Evolutionary conservation across 2,888 invertebrate species (phyloP).

Genomic region (Philereme vetulata): DNA sequence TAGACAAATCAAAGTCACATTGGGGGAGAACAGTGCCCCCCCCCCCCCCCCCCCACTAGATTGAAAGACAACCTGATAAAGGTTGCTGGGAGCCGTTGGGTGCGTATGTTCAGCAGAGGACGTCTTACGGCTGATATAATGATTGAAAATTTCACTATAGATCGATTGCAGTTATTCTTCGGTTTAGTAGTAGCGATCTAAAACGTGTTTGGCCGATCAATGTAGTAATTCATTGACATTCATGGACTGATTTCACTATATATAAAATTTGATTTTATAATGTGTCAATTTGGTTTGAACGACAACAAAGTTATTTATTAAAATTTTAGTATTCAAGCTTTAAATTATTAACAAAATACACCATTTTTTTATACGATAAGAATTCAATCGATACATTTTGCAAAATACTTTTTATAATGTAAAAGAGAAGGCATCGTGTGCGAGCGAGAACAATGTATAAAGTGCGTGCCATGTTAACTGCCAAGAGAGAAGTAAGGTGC

Average conservation of each 20-base stretch:
- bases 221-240: conserved; percentile 3
- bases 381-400: conserved; percentile 36
- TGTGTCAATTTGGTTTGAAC: conserved; percentile 49
- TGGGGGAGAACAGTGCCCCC: too few relatives aligned
- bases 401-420: conserved; percentile 25
- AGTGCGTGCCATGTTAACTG: conserved; percentile 74
- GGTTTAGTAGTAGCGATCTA: neutral
- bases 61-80: too few relatives aligned
- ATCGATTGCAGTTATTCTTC: too few relatives aligned
- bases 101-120: too few relatives aligned
- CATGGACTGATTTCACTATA: conserved; percentile 25
- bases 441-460: conserved; percentile 45
- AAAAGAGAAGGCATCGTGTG: conserved; percentile 45
- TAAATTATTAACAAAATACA: conserved; percentile 30
- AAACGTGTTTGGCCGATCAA: neutral
- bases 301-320: conserved; percentile 63
- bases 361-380: conserved; percentile 41
- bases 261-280: conserved; percentile 27
- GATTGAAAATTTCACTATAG: too few relatives aligned
- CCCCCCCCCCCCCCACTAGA: too few relatives aligned
- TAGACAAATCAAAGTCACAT: too few relatives aligned
- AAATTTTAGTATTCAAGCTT: conserved; percentile 46
- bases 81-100: too few relatives aligned
- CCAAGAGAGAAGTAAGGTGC: conserved; percentile 75
- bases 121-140: too few relatives aligned